phyloP scores from a whole-genome alignment of 2,888 invertebrate species.

The Punctoribates punctum region DNA sequence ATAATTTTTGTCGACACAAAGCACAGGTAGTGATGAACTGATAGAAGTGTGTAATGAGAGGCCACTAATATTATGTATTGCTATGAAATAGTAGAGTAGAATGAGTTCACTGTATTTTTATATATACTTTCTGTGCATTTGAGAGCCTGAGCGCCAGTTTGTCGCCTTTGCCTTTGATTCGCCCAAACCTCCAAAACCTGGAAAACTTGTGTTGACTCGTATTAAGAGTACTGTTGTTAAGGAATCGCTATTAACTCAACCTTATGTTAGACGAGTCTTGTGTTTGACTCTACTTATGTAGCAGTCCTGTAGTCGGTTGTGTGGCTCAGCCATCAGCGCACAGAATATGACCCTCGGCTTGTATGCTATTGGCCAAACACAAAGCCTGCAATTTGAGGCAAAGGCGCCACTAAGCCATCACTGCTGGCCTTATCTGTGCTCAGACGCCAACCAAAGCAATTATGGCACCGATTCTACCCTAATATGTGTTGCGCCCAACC shows the following conservation, averaged over 20 bases:
- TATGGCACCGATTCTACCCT: not conserved
- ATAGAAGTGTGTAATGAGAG: not conserved
- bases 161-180: not conserved
- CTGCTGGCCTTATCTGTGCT: not conserved
- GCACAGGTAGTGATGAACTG: not conserved
- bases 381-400: slow-evolving; percentile 25
- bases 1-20: not conserved
- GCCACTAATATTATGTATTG: not conserved
- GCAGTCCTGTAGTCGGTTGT: not conserved
- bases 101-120: not conserved
- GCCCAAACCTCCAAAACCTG: slow-evolving; percentile 8
- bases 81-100: not conserved
- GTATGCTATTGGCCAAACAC: not conserved
- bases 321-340: not conserved
- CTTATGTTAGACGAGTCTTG: not conserved
- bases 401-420: slow-evolving; percentile 6
- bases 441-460: slow-evolving; percentile 28
- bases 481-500: not conserved
- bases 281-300: not conserved
- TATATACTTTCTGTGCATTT: not conserved
- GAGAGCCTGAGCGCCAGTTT: not conserved
- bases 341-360: not conserved
- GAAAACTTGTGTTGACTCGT: not conserved
- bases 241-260: not conserved
- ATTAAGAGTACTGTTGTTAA: not conserved